These are phyloP conservation scores for Brachionus manjavacas DNA, from an alignment of 1,140 invertebrate genomes.

Conservation along the genomic window DNA sequence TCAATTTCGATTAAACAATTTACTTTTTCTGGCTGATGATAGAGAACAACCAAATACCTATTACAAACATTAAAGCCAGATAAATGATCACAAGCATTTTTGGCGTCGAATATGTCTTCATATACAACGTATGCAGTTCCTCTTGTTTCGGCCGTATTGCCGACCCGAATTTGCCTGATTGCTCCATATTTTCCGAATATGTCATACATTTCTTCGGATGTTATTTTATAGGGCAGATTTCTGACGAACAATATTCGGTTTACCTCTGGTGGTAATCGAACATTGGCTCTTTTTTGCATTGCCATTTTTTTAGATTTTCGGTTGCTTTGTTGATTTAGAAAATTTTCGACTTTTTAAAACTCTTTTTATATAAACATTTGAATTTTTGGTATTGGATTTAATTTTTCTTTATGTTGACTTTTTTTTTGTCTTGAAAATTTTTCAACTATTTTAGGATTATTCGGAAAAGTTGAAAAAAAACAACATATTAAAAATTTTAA, in stretches of 20 bases:
- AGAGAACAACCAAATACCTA: constrained; percentile 91
- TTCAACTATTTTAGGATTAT: no score
- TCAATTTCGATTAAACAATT: neutral
- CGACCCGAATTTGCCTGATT: constrained; percentile 85
- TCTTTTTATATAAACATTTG: neutral
- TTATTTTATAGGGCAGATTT: constrained; percentile 98
- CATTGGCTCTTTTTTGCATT: constrained; percentile 61
- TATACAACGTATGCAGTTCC: constrained; percentile 99
- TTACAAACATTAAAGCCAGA: constrained; percentile 99
- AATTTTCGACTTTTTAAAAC: neutral
- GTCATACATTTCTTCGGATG: constrained; percentile 99
- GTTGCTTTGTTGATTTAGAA: neutral
- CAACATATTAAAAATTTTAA: no score
- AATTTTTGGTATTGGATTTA: neutral
- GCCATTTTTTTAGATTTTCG: constrained; percentile 29
- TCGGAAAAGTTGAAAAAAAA: no score
- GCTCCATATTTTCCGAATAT: constrained; percentile 99
- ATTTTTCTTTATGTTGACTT: neutral
- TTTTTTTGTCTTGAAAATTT: no score
- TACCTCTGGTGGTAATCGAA: constrained; percentile 93
- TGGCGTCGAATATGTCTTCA: constrained; percentile 99
- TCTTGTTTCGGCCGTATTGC: constrained; percentile 92
- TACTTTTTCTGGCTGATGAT: constrained; percentile 70
- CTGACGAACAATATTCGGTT: constrained; percentile 93
- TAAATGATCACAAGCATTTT: constrained; percentile 98